Conservation (phyloP, 2,888 invertebrate species). For the Magallana nippona region DNA sequence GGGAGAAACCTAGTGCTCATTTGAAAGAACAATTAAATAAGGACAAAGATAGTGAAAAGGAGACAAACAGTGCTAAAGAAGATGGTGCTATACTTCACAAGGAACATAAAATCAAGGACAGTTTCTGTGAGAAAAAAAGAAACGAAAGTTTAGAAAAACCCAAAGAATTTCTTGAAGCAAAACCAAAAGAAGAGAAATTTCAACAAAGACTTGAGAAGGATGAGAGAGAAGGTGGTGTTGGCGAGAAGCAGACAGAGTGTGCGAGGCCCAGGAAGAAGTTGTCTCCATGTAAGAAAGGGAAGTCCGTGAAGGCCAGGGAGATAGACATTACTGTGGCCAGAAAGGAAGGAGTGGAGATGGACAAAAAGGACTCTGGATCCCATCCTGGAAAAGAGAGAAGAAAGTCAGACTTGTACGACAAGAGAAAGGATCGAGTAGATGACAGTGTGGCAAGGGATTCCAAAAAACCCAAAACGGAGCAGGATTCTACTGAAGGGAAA, state of each 20-base stretch:
- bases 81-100: background rate
- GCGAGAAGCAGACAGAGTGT: background rate
- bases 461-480: background rate
- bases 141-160: background rate
- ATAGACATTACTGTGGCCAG: background rate
- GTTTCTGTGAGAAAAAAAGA: background rate
- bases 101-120: background rate
- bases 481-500: background rate
- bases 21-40: background rate
- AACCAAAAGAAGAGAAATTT: background rate
- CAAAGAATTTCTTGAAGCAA: background rate
- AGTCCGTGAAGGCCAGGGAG: background rate
- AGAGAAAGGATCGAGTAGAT: constrained; percentile 18
- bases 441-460: constrained; percentile 13
- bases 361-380: background rate
- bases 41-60: background rate
- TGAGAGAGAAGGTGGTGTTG: background rate
- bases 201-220: background rate
- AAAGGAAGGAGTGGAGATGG: background rate
- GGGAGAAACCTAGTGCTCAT: background rate
- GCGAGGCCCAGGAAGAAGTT: background rate
- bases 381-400: constrained; percentile 25
- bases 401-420: constrained; percentile 16
- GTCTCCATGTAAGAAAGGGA: background rate
- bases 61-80: background rate